Evolutionary conservation across 53 echinoderm and acorn worm genomes (phyloP).

Genomic region (Hippasteria phrygiana): DNA sequence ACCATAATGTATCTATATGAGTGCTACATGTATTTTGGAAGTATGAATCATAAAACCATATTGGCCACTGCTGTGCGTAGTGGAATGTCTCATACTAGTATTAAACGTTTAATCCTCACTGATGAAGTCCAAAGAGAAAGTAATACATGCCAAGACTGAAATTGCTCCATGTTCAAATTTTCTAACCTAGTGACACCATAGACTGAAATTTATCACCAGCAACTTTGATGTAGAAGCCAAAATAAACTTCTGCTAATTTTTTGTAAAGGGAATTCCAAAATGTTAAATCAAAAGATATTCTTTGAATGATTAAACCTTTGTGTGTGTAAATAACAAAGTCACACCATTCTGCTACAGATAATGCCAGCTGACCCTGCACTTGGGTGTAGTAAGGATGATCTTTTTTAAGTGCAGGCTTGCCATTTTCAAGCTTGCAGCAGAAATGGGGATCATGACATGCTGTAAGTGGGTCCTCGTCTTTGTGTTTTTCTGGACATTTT

Average conservation of each 20-base stretch:
- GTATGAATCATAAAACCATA: too few relatives aligned
- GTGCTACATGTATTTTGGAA: too few relatives aligned
- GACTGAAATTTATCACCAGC: background rate
- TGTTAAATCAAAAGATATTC: constrained; percentile 2
- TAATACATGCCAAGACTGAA: background rate
- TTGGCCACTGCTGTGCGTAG: too few relatives aligned
- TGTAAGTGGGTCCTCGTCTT: constrained; percentile 43
- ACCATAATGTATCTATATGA: too few relatives aligned
- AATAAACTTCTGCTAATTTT: constrained; percentile 26
- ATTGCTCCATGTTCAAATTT: too few relatives aligned
- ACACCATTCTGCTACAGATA: constrained; percentile 46
- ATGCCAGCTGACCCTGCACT: constrained; percentile 43
- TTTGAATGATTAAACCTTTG: constrained; percentile 29
- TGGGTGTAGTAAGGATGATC: constrained; percentile 34
- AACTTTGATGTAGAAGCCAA: constrained; percentile 24
- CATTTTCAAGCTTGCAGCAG: constrained; percentile 20
- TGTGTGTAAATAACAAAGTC: constrained; percentile 51
- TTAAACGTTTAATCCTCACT: constrained; percentile 11
- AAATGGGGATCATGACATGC: constrained; percentile 48
- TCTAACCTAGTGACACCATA: background rate
- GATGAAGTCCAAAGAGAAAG: background rate
- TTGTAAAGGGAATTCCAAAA: constrained; percentile 21
- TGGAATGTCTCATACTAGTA: too few relatives aligned
- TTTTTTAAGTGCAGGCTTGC: constrained; percentile 33
- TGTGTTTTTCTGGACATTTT: constrained; percentile 37